phyloP scores from a whole-genome alignment of 2,113 vertebrate species.

The Epinephelus cyanopodus region DNA sequence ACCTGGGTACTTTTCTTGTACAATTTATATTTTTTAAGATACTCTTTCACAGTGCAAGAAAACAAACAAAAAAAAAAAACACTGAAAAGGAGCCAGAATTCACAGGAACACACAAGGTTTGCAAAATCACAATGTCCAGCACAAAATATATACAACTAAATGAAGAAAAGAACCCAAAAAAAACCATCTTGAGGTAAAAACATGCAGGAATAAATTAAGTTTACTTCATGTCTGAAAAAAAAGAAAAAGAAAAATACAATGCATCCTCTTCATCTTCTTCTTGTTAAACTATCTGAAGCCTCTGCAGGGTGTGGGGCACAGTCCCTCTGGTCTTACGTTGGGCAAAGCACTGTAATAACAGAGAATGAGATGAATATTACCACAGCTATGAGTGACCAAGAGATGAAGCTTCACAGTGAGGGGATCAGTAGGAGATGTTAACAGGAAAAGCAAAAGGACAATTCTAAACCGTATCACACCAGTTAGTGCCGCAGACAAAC shows the following conservation, averaged over 20 bases:
- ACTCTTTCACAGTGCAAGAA: slow-evolving; percentile 23
- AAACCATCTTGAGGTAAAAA: slow-evolving; percentile 49
- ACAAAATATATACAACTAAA: slow-evolving; percentile 51
- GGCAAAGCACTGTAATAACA: slow-evolving; percentile 84
- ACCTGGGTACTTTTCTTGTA: slow-evolving; percentile 16
- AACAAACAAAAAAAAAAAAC: slow-evolving; percentile 14
- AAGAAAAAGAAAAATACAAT: not conserved
- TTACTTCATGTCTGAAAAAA: slow-evolving; percentile 55
- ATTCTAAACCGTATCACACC: not conserved
- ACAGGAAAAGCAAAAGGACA: slow-evolving; percentile 29
- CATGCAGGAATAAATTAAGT: slow-evolving; percentile 73
- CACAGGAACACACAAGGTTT: slow-evolving; percentile 4
- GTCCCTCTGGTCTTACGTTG: slow-evolving; percentile 69
- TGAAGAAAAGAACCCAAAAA: not conserved
- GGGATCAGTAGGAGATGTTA: not conserved
- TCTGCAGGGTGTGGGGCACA: slow-evolving; percentile 14
- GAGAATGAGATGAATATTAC: slow-evolving; percentile 27
- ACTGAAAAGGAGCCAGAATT: not conserved
- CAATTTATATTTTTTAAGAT: not conserved
- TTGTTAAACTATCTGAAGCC: slow-evolving; percentile 23
- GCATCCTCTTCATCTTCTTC: slow-evolving; percentile 54
- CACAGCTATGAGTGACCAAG: not conserved
- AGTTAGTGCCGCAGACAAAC: not conserved
- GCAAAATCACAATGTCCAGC: slow-evolving; percentile 19
- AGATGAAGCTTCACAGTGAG: not conserved